Conservation (phyloP, 2,113 vertebrate genomes). For the Tetrax tetrax region DNA sequence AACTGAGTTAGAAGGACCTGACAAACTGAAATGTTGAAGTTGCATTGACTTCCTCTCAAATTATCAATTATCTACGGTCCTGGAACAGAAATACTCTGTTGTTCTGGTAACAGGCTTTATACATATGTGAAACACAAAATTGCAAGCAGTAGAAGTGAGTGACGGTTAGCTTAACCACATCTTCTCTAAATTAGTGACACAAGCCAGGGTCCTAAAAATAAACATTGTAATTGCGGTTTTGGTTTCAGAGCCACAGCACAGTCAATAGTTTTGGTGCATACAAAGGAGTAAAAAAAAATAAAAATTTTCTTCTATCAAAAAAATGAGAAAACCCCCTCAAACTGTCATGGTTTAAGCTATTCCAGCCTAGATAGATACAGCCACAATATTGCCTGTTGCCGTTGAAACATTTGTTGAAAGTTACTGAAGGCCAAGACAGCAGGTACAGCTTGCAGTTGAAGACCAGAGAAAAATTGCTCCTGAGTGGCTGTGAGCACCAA, state of each 20-base stretch:
- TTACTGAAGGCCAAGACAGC: neutral
- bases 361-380: neutral
- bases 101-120: conserved; percentile 31
- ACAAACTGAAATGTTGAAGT: neutral
- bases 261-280: conserved; percentile 17
- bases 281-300: neutral
- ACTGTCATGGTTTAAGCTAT: neutral
- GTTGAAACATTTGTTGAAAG: neutral
- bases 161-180: conserved; percentile 72
- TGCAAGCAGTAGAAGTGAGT: conserved; percentile 36
- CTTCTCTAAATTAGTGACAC: conserved; percentile 70
- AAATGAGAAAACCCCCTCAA: neutral
- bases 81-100: conserved; percentile 11
- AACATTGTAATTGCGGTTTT: conserved; percentile 66
- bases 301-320: neutral
- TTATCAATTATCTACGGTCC: neutral
- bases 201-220: conserved; percentile 67
- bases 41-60: neutral
- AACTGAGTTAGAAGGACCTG: neutral
- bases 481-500: neutral
- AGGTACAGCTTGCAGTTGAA: neutral
- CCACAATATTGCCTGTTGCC: neutral
- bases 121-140: conserved; percentile 9
- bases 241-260: conserved; percentile 29
- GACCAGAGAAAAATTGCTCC: neutral